These are phyloP conservation scores for Cosmorhoe ocellata DNA, from an alignment of 2,888 invertebrate species.

Conservation along the genomic window DNA sequence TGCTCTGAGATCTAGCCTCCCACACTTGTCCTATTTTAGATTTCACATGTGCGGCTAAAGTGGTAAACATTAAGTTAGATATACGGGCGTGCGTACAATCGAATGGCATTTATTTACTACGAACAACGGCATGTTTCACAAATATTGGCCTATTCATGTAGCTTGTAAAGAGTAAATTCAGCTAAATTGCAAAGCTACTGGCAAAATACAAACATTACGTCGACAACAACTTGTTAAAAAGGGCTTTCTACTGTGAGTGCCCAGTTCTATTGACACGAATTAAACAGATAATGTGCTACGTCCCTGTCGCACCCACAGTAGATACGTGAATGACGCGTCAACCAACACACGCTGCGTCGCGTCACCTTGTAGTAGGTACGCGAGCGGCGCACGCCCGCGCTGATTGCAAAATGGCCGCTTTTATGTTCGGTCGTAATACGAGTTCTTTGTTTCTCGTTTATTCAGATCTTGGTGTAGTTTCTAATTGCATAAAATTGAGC, in stretches of 20 bases:
- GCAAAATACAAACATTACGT: not conserved
- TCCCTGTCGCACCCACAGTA: conserved; percentile 24
- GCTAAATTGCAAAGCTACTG: not conserved
- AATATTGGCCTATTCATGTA: conserved; percentile 4
- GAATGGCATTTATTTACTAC: conserved; percentile 27
- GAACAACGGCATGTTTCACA: conserved; percentile 7
- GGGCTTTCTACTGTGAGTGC: conserved; percentile 4
- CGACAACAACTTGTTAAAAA: not conserved
- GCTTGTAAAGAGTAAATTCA: not conserved
- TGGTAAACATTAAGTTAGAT: conserved; percentile 48
- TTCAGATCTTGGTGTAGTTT: conserved; percentile 2
- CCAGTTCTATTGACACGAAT: conserved; percentile 15
- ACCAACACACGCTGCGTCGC: conserved; percentile 32
- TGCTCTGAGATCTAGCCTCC: conserved; percentile 55
- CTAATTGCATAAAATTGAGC: not conserved
- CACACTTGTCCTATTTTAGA: conserved; percentile 74
- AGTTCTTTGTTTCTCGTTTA: conserved; percentile 34
- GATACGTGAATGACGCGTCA: conserved; percentile 33
- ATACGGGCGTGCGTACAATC: conserved; percentile 24
- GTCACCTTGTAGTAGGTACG: conserved; percentile 31
- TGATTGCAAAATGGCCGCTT: conserved; percentile 62
- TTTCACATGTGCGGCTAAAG: conserved; percentile 57
- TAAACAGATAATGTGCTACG: conserved; percentile 12
- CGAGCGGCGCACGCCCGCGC: conserved; percentile 33
- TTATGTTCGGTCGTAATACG: conserved; percentile 41